Percentiles rank a stretch among this genome's conserved stretches.
These are phyloP conservation scores for Trissolcus brochymenae DNA, from an alignment of 2,888 invertebrate genomes.

Conservation along the genomic window DNA sequence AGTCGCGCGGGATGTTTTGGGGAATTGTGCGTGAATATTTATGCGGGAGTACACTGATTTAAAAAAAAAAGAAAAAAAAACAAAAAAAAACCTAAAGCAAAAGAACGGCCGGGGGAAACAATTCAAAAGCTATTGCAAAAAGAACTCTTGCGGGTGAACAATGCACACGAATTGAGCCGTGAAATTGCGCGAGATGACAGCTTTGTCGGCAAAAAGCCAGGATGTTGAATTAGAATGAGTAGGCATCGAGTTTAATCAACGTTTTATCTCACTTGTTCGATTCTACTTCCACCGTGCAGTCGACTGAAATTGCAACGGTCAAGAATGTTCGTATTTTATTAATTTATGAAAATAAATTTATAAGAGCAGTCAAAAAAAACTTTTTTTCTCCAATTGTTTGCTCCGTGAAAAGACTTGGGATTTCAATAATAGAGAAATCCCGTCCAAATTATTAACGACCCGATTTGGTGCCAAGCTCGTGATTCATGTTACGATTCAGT, in stretches of 20 bases:
- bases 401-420: no score
- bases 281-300: constrained; percentile 1
- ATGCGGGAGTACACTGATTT: constrained; percentile 19
- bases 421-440: no score
- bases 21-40: constrained; percentile 31
- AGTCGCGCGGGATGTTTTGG: constrained; percentile 14
- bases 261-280: constrained; percentile 36
- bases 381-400: no score
- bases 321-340: constrained; percentile 6
- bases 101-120: constrained; percentile 32
- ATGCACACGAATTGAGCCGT: constrained; percentile 42
- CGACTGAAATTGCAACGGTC: constrained; percentile 7
- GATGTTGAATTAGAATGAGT: constrained; percentile 24
- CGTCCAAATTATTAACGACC: no score
- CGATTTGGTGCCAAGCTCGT: not conserved
- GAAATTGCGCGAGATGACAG: constrained; percentile 51
- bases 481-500: constrained; percentile 14
- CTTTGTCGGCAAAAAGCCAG: constrained; percentile 46
- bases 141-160: constrained; percentile 43
- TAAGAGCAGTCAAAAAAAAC: no score
- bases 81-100: not conserved
- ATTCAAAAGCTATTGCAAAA: constrained; percentile 37
- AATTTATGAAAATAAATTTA: not conserved
- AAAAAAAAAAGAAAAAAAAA: no score
- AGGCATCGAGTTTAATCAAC: constrained; percentile 47